These are phyloP conservation scores for Tapera naevia DNA, from an alignment of 2,797 vertebrate species.

Conservation along the genomic window DNA sequence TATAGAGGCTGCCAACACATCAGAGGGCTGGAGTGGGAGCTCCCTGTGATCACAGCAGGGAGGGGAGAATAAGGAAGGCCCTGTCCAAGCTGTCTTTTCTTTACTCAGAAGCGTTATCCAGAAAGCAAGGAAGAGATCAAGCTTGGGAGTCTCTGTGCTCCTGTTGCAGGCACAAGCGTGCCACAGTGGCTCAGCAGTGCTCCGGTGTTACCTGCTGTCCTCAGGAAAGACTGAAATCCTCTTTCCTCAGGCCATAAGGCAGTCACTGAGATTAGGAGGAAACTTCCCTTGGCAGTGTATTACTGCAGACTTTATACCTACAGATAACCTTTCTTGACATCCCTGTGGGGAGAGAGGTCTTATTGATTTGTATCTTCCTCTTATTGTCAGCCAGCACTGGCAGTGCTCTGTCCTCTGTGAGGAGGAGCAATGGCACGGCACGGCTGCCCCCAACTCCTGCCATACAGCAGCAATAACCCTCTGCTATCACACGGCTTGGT, in stretches of 20 bases:
- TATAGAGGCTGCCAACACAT: slow-evolving; percentile 47
- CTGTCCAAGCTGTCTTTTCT: slow-evolving; percentile 23
- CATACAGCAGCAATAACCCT: background rate
- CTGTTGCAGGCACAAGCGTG: background rate
- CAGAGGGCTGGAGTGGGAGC: slow-evolving; percentile 26
- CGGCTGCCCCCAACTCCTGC: background rate
- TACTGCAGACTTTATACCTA: background rate
- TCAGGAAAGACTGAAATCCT: slow-evolving; percentile 14
- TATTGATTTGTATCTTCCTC: background rate
- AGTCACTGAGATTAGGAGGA: background rate
- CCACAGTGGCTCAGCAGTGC: background rate
- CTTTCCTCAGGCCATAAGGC: background rate
- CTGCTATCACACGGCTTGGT: rapidly evolving
- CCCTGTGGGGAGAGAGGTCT: background rate
- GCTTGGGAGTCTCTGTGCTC: background rate
- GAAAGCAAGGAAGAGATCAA: background rate
- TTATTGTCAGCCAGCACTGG: background rate
- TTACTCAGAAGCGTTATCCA: slow-evolving; percentile 3
- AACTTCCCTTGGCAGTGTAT: background rate
- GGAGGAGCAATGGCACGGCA: background rate
- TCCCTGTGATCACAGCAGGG: slow-evolving; percentile 29
- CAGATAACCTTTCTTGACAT: background rate
- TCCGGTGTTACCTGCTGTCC: background rate
- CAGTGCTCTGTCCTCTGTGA: background rate
- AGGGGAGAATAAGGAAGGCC: slow-evolving; percentile 33